Conservation (phyloP, 2,888 invertebrate genomes). For the Nysson spinosus region DNA sequence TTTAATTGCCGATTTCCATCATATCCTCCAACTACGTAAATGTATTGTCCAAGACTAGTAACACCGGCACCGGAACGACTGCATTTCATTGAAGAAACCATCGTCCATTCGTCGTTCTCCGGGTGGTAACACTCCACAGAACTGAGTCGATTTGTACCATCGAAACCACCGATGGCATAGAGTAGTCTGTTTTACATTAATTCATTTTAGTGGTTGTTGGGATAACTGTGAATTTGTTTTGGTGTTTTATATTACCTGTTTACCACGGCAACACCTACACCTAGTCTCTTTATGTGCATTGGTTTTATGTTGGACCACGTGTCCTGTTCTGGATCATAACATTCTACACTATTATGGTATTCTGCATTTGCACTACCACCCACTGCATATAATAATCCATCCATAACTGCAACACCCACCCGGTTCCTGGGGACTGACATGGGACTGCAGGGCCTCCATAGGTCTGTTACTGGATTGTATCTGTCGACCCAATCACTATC, state of each 20-base stretch:
- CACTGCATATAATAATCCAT: slow-evolving; percentile 92
- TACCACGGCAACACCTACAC: slow-evolving; percentile 88
- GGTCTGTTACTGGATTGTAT: slow-evolving; percentile 91
- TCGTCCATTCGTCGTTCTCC: slow-evolving; percentile 93
- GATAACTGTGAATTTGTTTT: too few relatives aligned
- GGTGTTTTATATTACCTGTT: slow-evolving; percentile 81
- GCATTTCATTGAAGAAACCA: slow-evolving; percentile 87
- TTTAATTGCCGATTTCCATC: slow-evolving; percentile 90
- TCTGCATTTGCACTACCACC: slow-evolving; percentile 93
- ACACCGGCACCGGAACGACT: slow-evolving; percentile 93
- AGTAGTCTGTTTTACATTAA: slow-evolving; percentile 72
- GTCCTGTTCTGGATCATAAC: slow-evolving; percentile 92
- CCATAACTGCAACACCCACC: slow-evolving; percentile 96
- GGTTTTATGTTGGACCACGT: slow-evolving; percentile 87
- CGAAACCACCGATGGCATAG: slow-evolving; percentile 93
- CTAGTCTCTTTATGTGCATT: slow-evolving; percentile 88
- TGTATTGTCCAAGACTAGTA: slow-evolving; percentile 89
- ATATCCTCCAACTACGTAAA: slow-evolving; percentile 97
- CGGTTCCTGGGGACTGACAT: slow-evolving; percentile 93
- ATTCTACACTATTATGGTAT: slow-evolving; percentile 93
- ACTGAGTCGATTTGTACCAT: slow-evolving; percentile 87
- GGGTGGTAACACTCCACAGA: slow-evolving; percentile 96
- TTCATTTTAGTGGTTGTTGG: neutral
- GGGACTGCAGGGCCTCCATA: slow-evolving; percentile 91
- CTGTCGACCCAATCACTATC: slow-evolving; percentile 93